These are phyloP conservation scores for Psophia crepitans DNA, from an alignment of 2,113 vertebrate species.

Conservation along the genomic window DNA sequence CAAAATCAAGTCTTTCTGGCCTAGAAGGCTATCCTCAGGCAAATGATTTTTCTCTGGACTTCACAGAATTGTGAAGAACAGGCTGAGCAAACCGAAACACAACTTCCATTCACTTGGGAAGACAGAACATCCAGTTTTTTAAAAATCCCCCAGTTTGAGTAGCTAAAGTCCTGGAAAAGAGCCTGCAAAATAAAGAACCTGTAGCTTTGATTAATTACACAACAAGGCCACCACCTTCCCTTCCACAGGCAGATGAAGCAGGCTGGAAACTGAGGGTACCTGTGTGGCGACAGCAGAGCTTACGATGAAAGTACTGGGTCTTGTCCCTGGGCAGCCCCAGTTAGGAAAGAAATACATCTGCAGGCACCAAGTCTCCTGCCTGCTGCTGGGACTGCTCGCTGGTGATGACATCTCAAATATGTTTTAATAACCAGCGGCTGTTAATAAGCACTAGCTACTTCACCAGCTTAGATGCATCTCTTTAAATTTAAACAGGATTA, in stretches of 20 bases:
- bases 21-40: background rate
- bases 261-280: background rate
- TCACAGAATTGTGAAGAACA: background rate
- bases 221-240: background rate
- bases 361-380: conserved; percentile 5
- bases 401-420: conserved; percentile 67
- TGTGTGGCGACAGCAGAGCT: background rate
- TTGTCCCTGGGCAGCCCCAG: background rate
- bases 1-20: background rate
- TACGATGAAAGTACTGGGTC: background rate
- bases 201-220: background rate
- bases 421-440: conserved; percentile 72
- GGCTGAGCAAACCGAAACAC: background rate
- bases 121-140: background rate
- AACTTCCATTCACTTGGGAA: background rate
- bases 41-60: background rate
- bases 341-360: conserved; percentile 28
- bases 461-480: conserved; percentile 70
- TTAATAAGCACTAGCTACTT: conserved; percentile 70
- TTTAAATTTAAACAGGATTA: conserved; percentile 78
- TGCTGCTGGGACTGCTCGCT: conserved; percentile 18
- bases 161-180: background rate
- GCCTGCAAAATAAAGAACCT: background rate
- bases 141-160: background rate
- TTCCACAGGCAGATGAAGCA: background rate